These are phyloP conservation scores for Brachypteracias leptosomus DNA, from an alignment of 2,113 vertebrate genomes.

Conservation along the genomic window DNA sequence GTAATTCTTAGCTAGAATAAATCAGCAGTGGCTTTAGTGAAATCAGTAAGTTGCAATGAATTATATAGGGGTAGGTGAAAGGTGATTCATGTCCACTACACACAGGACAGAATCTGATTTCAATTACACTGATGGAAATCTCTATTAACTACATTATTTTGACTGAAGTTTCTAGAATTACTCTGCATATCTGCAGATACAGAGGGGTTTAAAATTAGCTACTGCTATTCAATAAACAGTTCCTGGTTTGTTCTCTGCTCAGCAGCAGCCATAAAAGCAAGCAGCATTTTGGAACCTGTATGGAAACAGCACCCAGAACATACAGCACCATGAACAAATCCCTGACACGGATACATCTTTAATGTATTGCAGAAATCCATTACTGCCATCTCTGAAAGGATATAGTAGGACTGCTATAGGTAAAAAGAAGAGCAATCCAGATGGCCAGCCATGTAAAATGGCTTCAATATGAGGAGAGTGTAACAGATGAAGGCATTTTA, in stretches of 20 bases:
- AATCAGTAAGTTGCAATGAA: not conserved
- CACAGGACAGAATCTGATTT: constrained; percentile 1
- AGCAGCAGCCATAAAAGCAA: not conserved
- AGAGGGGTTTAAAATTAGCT: not conserved
- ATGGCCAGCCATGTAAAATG: not conserved
- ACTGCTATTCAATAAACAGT: not conserved
- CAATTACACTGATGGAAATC: not conserved
- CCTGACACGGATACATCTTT: not conserved
- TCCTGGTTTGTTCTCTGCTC: not conserved
- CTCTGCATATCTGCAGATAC: not conserved
- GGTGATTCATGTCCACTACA: not conserved
- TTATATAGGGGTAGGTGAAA: not conserved
- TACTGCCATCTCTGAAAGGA: not conserved
- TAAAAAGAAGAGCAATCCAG: not conserved
- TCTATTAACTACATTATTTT: not conserved
- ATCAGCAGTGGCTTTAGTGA: not conserved
- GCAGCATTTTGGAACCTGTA: not conserved
- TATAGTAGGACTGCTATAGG: not conserved
- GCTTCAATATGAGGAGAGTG: not conserved
- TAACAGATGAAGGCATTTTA: not conserved
- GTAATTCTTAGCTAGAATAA: constrained; percentile 29
- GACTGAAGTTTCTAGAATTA: constrained; percentile 20
- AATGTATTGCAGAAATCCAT: not conserved
- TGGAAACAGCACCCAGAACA: not conserved
- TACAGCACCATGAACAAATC: not conserved